Percentiles rank a stretch among this genome's conserved stretches.
Conservation (phyloP, 2,797 vertebrate species). For the Gallinago nigripennis region DNA sequence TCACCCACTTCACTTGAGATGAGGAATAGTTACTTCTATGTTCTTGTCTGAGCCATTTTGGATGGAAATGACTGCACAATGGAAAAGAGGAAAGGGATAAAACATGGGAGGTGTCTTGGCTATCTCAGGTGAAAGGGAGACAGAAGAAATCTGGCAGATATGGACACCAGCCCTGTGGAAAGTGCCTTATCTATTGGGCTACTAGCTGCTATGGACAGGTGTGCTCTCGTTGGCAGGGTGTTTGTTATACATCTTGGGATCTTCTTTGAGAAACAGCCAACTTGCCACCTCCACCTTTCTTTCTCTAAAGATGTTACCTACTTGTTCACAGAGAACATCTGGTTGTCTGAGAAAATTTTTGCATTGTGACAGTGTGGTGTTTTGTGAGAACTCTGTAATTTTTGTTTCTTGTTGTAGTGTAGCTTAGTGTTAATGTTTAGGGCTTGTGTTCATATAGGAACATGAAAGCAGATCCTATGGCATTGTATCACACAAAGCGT, state of each 20-base stretch:
- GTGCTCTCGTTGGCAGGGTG: not conserved
- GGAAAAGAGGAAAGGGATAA: not conserved
- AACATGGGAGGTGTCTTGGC: not conserved
- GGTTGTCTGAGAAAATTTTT: not conserved
- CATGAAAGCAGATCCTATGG: not conserved
- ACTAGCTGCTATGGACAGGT: not conserved
- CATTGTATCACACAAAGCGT: not conserved
- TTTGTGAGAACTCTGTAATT: not conserved
- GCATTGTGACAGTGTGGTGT: accelerated
- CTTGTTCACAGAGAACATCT: not conserved
- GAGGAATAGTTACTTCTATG: not conserved
- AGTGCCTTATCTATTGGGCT: not conserved
- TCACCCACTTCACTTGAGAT: not conserved
- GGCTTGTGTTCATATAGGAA: not conserved
- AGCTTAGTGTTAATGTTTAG: no score
- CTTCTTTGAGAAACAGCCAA: not conserved
- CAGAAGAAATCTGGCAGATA: not conserved
- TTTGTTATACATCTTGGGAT: not conserved
- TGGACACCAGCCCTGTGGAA: not conserved
- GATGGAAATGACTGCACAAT: not conserved
- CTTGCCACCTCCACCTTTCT: accelerated
- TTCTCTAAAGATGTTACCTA: not conserved
- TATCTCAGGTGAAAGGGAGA: not conserved
- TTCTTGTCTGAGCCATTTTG: not conserved
- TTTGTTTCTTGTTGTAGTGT: not conserved